Conservation (phyloP, 1,140 invertebrate species). For the Caerostris darwini region DNA sequence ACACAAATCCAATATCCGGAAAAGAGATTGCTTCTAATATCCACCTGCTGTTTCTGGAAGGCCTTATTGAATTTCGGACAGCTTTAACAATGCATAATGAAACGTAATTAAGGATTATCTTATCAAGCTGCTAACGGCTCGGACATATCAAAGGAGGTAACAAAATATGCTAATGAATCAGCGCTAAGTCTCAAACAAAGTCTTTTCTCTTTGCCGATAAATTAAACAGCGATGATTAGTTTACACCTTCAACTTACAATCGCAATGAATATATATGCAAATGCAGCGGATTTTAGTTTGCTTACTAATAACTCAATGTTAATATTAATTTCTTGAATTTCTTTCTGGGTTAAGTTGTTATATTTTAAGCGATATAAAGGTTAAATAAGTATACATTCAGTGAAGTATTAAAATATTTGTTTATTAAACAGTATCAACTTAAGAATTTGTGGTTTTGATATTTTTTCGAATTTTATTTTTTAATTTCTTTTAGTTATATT, state of each 20-base stretch:
- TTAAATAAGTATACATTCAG: no score
- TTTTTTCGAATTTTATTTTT: no score
- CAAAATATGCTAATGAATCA: constrained; percentile 4
- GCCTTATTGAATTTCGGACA: not conserved
- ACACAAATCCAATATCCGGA: not conserved
- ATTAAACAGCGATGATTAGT: constrained; percentile 12
- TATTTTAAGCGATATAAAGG: no score
- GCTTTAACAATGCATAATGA: not conserved
- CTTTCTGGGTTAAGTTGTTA: no score
- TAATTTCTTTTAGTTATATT: no score
- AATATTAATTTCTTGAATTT: no score
- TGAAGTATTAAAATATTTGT: no score
- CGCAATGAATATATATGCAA: not conserved
- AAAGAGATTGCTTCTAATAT: not conserved
- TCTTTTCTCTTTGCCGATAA: not conserved
- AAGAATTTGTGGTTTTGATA: no score
- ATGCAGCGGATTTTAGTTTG: no score
- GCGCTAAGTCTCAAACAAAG: not conserved
- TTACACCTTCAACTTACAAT: not conserved
- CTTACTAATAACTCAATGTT: no score
- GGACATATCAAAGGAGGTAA: constrained; percentile 17
- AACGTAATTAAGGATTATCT: not conserved
- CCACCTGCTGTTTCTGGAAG: not conserved
- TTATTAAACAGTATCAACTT: no score
- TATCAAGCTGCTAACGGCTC: not conserved